Evolutionary conservation across 2,797 vertebrate species (phyloP).

Genomic region (Peromyscus aztecus): DNA sequence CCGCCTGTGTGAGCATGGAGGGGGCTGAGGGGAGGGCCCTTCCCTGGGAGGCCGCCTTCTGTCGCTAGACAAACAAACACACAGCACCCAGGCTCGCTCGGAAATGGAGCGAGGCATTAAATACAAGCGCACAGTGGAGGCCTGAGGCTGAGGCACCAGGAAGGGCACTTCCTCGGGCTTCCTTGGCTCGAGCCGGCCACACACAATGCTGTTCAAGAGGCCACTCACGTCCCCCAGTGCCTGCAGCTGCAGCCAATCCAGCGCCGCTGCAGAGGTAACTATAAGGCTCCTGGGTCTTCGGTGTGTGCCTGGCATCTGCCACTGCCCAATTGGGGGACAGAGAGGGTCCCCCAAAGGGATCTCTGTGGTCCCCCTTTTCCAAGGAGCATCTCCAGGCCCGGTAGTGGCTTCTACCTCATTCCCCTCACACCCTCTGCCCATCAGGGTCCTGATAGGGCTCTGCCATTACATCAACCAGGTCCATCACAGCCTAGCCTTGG

Average conservation of each 20-base stretch:
- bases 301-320: conserved; percentile 15
- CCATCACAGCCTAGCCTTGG: background rate
- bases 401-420: background rate
- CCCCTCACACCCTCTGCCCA: background rate
- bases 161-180: background rate
- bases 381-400: background rate
- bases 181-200: background rate
- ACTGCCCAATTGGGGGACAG: background rate
- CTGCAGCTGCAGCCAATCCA: background rate
- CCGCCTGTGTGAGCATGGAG: background rate
- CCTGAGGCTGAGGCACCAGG: background rate
- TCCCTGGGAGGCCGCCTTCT: conserved; percentile 82
- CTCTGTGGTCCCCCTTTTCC: too few species aligned
- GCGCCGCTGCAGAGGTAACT: background rate
- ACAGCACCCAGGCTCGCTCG: conserved; percentile 68
- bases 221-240: background rate
- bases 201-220: background rate
- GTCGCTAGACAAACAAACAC: conserved; percentile 81
- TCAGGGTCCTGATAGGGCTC: too few species aligned
- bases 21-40: conserved; percentile 13
- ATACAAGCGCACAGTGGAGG: conserved; percentile 65
- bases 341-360: background rate
- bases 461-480: fast-evolving
- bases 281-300: background rate
- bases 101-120: conserved; percentile 77